A percentile compares a stretch with the other conserved stretches of the same genome.
These are phyloP conservation scores for Brachionus koreanus DNA, from an alignment of 1,140 invertebrate species.

Conservation along the genomic window DNA sequence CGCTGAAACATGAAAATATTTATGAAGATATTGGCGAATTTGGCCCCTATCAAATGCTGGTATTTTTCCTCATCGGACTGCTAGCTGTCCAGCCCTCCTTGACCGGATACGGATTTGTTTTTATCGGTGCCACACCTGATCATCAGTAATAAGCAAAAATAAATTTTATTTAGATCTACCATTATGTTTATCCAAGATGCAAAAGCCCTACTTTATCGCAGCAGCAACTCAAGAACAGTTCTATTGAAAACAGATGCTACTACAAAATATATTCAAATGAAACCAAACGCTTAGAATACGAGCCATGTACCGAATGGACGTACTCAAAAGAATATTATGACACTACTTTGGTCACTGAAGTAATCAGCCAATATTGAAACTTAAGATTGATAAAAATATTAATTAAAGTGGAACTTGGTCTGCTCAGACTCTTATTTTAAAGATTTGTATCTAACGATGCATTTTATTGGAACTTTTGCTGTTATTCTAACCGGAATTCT, in stretches of 20 bases:
- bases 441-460: not conserved
- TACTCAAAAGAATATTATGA: slow-evolving; percentile 28
- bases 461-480: slow-evolving; percentile 31
- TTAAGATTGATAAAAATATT: not conserved
- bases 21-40: slow-evolving; percentile 3
- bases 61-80: not conserved
- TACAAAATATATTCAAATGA: not conserved
- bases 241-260: not conserved
- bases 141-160: not conserved
- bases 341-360: slow-evolving; percentile 20
- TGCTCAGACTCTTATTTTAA: not conserved
- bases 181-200: not conserved
- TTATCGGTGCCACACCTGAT: not conserved
- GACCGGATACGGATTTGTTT: not conserved
- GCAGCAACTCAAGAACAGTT: not conserved
- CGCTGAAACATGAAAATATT: not conserved
- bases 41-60: slow-evolving; percentile 14
- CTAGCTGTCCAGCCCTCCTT: not conserved
- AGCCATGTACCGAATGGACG: not conserved
- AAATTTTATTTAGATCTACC: not conserved
- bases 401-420: slow-evolving; percentile 31
- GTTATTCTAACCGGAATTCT: slow-evolving; percentile 13
- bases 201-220: not conserved
- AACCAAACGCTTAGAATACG: not conserved
- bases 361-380: not conserved